Evolutionary conservation across 2,888 invertebrate genomes (phyloP).

Genomic region (Muschampia plurimacula): DNA sequence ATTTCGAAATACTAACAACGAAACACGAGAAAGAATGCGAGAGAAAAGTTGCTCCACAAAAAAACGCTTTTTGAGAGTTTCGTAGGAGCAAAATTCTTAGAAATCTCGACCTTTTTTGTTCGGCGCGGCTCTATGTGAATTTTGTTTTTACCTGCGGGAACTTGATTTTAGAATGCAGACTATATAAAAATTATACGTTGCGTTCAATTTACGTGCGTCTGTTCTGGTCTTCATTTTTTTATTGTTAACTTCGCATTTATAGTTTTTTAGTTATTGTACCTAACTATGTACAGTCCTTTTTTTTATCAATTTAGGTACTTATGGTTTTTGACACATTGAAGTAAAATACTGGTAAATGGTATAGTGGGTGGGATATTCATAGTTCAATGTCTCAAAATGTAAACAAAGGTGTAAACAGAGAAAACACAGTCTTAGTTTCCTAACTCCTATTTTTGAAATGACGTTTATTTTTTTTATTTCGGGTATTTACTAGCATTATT

Average conservation of each 20-base stretch:
- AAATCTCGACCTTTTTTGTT: slow-evolving; percentile 64
- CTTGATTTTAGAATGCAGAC: slow-evolving; percentile 24
- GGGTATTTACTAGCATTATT: too few relatives aligned
- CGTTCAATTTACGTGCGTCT: slow-evolving; percentile 6
- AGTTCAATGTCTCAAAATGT: too few relatives aligned
- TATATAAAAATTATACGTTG: slow-evolving; percentile 29
- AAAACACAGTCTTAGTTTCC: too few relatives aligned
- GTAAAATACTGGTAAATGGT: too few relatives aligned
- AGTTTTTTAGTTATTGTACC: background rate
- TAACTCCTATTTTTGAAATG: too few relatives aligned
- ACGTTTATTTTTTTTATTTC: too few relatives aligned
- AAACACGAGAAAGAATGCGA: slow-evolving; percentile 37
- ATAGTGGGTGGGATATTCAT: too few relatives aligned
- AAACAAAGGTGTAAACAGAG: too few relatives aligned
- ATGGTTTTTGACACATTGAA: too few relatives aligned
- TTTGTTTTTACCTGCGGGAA: slow-evolving; percentile 47
- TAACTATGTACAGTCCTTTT: too few relatives aligned
- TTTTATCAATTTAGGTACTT: too few relatives aligned
- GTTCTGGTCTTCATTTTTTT: background rate
- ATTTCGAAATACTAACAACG: slow-evolving; percentile 38
- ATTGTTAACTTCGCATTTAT: background rate
- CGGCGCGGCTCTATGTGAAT: slow-evolving; percentile 38
- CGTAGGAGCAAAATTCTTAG: slow-evolving; percentile 63
- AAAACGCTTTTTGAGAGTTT: slow-evolving; percentile 52
- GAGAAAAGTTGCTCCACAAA: slow-evolving; percentile 52